Base-by-base conservation (phyloP, 2,888 invertebrate species). In the Phoronis australis region DNA sequence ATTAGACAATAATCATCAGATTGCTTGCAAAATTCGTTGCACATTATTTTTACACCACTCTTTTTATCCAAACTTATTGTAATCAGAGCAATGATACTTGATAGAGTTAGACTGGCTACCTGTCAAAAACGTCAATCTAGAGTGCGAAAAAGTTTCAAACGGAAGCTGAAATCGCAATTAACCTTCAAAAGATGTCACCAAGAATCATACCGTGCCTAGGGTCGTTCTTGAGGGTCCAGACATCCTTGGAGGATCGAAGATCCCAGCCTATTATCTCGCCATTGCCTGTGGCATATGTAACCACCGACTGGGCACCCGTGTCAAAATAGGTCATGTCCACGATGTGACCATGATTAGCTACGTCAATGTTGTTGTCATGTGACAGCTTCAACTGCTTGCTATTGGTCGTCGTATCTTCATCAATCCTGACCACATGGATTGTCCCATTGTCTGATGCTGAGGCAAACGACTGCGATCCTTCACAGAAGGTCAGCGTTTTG, bases 221-320 rank as follows among this genome's bases (percentile, higher is more conserved):
- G 63, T 88, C 87, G 58, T 90, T 91, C 66, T 90, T 87, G 25
- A 94, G 80, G 52, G 85, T 84, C 90, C 91, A 94, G 4, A 90
- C 88, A 55, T 69, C 64, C 59, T 86, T 86, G 1, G 89, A 88
- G 59, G 87, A 84, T 1, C 94, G 80, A 2, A 91, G 79, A 73
- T 95, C 95, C 90, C 91, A 92, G 4, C 92, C 93, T 21, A 90
- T 84, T 54, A 93, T 80, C 1, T 84, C 82, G 4, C 91, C 91
- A 64, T 87, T 86, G 2, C 90, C 80, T 0, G 93, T 91, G 0
- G 90, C 88, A 78, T 91, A 93, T 49, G 90, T 86, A 18, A 90
- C 81, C 9, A 88, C 85, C 61, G 87, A 88, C 68, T 87, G 87
- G 3, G 87, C 60, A 77, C 78, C 80, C 54, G 88, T 85, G 75